These are phyloP conservation scores for Virgularia gustaviana DNA, from an alignment of 92 coral and sea anemone genomes.

Conservation along the genomic window DNA sequence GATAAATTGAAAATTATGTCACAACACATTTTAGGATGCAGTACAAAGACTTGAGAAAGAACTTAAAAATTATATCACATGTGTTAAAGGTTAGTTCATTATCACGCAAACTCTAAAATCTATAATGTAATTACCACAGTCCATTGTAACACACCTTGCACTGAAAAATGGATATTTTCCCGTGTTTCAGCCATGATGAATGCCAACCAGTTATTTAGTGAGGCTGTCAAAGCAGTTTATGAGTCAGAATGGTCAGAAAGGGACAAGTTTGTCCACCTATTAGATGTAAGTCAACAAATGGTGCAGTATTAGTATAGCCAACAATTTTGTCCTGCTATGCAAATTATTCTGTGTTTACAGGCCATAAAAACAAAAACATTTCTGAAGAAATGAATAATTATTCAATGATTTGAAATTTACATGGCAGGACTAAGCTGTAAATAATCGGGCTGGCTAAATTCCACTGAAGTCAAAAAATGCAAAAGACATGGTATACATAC, in stretches of 20 bases:
- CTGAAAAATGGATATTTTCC: not conserved
- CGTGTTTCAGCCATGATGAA: constrained; percentile 68
- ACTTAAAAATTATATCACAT: constrained; percentile 81
- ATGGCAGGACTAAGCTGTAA: too few species aligned
- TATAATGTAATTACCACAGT: too few species aligned
- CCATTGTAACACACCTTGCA: not conserved
- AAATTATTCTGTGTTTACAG: too few species aligned
- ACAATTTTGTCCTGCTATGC: not conserved
- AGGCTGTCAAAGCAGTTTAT: constrained; percentile 89
- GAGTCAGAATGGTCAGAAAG: constrained; percentile 94
- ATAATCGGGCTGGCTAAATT: too few species aligned
- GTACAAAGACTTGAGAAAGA: constrained; percentile 96
- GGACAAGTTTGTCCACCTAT: constrained; percentile 62
- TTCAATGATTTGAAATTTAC: too few species aligned
- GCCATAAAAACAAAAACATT: too few species aligned
- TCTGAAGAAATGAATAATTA: too few species aligned
- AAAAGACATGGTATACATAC: too few species aligned
- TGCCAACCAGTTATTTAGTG: constrained; percentile 82
- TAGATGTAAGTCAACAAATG: constrained; percentile 60
- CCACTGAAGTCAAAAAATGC: too few species aligned
- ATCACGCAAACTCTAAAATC: not conserved
- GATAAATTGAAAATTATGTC: not conserved
- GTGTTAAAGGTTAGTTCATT: constrained; percentile 71
- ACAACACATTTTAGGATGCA: constrained; percentile 59
- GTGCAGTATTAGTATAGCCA: too few species aligned